These are phyloP conservation scores for Staurois parvus DNA, from an alignment of 2,797 vertebrate genomes.

Conservation along the genomic window DNA sequence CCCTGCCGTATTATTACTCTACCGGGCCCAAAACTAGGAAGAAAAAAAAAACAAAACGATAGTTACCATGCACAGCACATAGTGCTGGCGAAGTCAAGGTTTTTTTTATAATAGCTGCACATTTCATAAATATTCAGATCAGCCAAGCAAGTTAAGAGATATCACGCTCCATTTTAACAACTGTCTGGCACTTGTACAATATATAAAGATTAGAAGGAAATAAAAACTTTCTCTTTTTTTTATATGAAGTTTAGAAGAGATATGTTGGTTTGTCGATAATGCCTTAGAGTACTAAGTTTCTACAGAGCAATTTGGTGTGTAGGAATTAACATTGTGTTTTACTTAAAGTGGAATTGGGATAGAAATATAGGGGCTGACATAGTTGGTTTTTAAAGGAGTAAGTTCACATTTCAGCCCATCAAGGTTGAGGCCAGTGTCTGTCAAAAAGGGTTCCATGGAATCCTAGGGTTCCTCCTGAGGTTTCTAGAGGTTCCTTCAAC, in stretches of 20 bases:
- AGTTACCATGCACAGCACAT: constrained; percentile 30
- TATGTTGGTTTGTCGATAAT: constrained; percentile 63
- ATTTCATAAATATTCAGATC: constrained; percentile 56
- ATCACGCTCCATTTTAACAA: constrained; percentile 60
- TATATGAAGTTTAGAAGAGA: constrained; percentile 60
- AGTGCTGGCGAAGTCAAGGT: not conserved
- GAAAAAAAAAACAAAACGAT: not conserved
- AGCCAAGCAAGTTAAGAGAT: constrained; percentile 47
- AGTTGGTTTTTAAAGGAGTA: too few species aligned
- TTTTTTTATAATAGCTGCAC: constrained; percentile 9
- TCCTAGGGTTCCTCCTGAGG: too few species aligned
- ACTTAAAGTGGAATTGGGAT: too few species aligned
- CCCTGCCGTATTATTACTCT: constrained; percentile 54
- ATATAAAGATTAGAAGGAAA: constrained; percentile 65
- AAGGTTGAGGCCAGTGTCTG: too few species aligned
- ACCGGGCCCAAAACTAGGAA: constrained; percentile 56
- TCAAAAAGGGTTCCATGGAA: too few species aligned
- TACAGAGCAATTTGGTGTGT: too few species aligned
- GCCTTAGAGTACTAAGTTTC: constrained; percentile 60
- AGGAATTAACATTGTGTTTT: too few species aligned
- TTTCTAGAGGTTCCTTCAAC: too few species aligned
- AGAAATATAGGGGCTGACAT: too few species aligned
- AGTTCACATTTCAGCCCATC: too few species aligned
- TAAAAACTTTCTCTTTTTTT: constrained; percentile 63
- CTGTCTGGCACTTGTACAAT: constrained; percentile 66